phyloP scores from a whole-genome alignment of 1,140 invertebrate species.

The Muscidifurax raptorellus region DNA sequence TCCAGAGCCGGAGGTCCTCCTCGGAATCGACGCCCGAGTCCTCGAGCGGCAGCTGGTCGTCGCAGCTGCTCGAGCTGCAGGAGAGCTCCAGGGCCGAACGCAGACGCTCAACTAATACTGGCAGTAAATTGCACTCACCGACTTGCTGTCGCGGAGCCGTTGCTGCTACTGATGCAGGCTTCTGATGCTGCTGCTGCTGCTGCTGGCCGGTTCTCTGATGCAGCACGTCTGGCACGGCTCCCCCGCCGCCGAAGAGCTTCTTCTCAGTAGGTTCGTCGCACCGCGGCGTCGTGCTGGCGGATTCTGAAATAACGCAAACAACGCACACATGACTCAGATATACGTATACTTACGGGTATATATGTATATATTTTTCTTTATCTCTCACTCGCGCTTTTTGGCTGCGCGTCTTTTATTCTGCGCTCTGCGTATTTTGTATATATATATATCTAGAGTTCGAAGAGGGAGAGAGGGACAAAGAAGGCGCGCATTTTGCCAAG shows the following conservation, averaged over 20 bases:
- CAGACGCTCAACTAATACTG: conserved; percentile 72
- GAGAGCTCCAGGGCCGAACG: conserved; percentile 70
- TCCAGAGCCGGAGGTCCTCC: conserved; percentile 63
- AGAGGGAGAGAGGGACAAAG: not conserved
- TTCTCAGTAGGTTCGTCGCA: conserved; percentile 57
- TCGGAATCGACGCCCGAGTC: conserved; percentile 64
- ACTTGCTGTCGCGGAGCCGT: conserved; percentile 41
- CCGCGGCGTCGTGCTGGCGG: conserved; percentile 49
- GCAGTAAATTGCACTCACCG: conserved; percentile 75
- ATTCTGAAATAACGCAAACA: conserved; percentile 58
- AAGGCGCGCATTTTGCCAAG: not conserved
- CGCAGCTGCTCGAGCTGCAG: conserved; percentile 60
- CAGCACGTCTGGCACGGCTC: not conserved
- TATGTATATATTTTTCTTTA: too few species aligned
- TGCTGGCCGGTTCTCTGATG: not conserved
- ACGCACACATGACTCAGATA: conserved; percentile 14
- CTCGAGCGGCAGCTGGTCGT: conserved; percentile 60
- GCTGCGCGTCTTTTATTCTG: not conserved
- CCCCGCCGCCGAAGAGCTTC: conserved; percentile 48
- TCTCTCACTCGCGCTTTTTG: not conserved
- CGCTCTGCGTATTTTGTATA: too few species aligned
- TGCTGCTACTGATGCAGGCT: conserved; percentile 43
- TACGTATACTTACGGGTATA: too few species aligned
- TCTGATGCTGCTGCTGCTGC: conserved; percentile 45
- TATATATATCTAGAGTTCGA: not conserved